These are phyloP conservation scores for Conger conger DNA, from an alignment of 2,113 vertebrate genomes.

Conservation along the genomic window DNA sequence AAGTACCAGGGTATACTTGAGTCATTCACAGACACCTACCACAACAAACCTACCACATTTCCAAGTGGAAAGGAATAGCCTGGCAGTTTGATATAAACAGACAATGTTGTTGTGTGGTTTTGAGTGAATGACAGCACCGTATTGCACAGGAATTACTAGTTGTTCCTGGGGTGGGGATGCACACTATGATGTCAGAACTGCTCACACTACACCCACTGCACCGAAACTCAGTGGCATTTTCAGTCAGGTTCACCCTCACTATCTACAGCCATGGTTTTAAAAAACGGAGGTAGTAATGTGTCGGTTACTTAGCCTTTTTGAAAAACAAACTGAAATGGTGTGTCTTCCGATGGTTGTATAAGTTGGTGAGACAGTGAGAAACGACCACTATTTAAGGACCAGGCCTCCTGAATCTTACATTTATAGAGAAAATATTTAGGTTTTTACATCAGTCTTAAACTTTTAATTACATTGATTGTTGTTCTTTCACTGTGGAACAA, in stretches of 20 bases:
- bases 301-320: neutral
- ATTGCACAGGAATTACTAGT: neutral
- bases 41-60: neutral
- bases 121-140: neutral
- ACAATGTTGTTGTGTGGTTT: neutral
- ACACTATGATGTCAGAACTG: neutral
- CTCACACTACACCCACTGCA: neutral
- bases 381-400: neutral
- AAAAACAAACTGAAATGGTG: neutral
- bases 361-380: neutral
- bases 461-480: neutral
- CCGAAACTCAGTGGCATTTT: neutral
- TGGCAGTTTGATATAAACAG: slow-evolving; percentile 6
- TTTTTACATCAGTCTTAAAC: neutral
- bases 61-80: neutral
- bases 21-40: neutral
- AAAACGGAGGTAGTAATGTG: neutral
- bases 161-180: neutral
- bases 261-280: neutral
- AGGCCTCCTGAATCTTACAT: neutral
- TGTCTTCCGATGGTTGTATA: neutral
- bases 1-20: neutral
- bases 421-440: neutral
- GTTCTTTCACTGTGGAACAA: too few species aligned
- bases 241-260: neutral